A percentile compares a stretch with the other conserved stretches of the same genome.
Conservation (phyloP, 2,888 invertebrate genomes). For the Trichopoda pennipes region DNA sequence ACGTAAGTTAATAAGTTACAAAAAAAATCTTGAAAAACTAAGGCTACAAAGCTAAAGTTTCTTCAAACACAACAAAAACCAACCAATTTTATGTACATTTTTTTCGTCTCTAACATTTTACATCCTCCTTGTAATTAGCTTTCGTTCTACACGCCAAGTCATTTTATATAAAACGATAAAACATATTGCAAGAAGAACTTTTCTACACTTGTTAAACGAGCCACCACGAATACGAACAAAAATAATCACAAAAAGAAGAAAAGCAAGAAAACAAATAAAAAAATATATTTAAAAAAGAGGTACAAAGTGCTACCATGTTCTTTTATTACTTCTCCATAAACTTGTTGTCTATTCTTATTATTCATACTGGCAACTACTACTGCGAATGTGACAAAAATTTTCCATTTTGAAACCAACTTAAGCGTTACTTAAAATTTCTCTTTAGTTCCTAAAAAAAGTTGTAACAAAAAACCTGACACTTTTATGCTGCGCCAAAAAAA, state of each 20-base stretch:
- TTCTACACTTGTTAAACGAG: slow-evolving; percentile 21
- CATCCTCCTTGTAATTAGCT: background rate
- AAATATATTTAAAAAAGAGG: slow-evolving; percentile 7
- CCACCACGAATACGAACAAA: background rate
- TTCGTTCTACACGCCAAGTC: background rate
- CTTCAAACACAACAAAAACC: too few relatives aligned
- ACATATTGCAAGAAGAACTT: slow-evolving; percentile 44
- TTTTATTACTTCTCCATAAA: slow-evolving; percentile 31
- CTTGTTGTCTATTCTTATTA: slow-evolving; percentile 54
- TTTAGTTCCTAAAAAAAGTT: slow-evolving; percentile 49
- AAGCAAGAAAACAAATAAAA: slow-evolving; percentile 3
- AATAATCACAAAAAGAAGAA: background rate
- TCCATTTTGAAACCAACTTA: slow-evolving; percentile 53
- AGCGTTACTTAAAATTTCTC: slow-evolving; percentile 65
- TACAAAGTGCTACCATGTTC: slow-evolving; percentile 36
- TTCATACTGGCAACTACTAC: slow-evolving; percentile 28
- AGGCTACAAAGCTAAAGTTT: too few relatives aligned
- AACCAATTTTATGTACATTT: too few relatives aligned
- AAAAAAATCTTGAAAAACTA: too few relatives aligned
- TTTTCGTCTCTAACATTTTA: too few relatives aligned
- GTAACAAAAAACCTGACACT: slow-evolving; percentile 50
- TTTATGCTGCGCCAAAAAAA: slow-evolving; percentile 20
- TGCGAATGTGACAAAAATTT: background rate
- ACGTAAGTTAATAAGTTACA: too few relatives aligned
- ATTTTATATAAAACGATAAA: slow-evolving; percentile 31